A percentile compares a stretch with the other conserved stretches of the same genome.
Evolutionary conservation across 2,113 vertebrate genomes (phyloP).

Genomic region (Chaenogobius annularis): DNA sequence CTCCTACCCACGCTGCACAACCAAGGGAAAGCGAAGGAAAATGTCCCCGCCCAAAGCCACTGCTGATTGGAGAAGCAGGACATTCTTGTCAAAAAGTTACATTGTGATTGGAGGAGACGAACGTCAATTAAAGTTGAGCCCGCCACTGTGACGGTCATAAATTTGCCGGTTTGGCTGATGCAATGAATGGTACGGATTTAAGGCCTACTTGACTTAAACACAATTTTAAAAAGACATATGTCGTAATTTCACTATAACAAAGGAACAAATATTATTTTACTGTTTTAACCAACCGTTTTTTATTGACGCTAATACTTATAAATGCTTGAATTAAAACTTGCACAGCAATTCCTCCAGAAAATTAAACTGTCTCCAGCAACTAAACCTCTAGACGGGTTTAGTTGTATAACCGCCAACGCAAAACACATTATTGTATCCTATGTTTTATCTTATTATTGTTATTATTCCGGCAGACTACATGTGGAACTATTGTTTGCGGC

Average conservation of each 20-base stretch:
- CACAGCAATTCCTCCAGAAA: background rate
- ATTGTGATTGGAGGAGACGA: conserved; percentile 50
- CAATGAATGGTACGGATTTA: conserved; percentile 57
- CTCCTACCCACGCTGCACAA: conserved; percentile 53
- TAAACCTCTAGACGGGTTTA: background rate
- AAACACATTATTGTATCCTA: background rate
- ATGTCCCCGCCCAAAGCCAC: conserved; percentile 22
- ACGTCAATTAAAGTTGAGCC: conserved; percentile 50
- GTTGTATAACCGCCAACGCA: background rate
- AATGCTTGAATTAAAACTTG: no score
- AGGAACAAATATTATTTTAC: background rate
- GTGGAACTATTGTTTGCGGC: background rate
- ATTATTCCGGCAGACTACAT: no score
- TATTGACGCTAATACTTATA: no score
- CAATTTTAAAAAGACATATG: no score
- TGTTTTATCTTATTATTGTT: no score
- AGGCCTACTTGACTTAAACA: background rate
- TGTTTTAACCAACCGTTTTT: background rate
- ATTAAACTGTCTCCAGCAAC: background rate
- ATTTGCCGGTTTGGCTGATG: conserved; percentile 71
- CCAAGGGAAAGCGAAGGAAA: background rate
- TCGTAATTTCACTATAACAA: background rate
- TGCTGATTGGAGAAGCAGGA: conserved; percentile 44
- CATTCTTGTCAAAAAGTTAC: accelerated
- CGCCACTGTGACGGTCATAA: conserved; percentile 24